Percentiles rank a stretch among this genome's conserved stretches.
Conservation (phyloP, 2,797 vertebrate genomes). For the Lepus oiostolus region DNA sequence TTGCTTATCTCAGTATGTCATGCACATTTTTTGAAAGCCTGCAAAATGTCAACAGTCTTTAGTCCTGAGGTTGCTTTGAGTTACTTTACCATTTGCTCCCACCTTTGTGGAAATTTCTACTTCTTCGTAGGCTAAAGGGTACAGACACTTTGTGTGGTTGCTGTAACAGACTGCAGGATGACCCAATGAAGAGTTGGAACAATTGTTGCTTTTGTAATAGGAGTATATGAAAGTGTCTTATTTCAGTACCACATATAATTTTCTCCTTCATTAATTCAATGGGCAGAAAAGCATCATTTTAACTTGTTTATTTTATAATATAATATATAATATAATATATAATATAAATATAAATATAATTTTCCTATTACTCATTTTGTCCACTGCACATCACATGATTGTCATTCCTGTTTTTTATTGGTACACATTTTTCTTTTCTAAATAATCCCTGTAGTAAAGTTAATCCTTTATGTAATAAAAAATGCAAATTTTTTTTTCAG, state of each 20-base stretch:
- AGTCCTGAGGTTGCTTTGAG: neutral
- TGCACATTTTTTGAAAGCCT: neutral
- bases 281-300: neutral
- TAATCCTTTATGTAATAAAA: neutral
- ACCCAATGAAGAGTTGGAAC: neutral
- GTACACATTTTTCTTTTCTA: neutral
- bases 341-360: neutral
- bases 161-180: neutral
- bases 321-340: too few species aligned
- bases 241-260: neutral
- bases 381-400: neutral
- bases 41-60: neutral
- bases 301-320: conserved; percentile 5
- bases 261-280: neutral
- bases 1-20: neutral
- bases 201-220: neutral
- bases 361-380: conserved; percentile 4
- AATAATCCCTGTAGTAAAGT: neutral
- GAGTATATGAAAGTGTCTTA: neutral
- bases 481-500: neutral
- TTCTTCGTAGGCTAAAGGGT: neutral
- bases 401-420: neutral
- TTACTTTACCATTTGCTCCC: neutral
- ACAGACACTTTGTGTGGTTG: neutral
- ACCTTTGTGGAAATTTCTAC: neutral